Conservation (phyloP, 2,888 invertebrate genomes). For the Tetanocera ferruginea region DNA sequence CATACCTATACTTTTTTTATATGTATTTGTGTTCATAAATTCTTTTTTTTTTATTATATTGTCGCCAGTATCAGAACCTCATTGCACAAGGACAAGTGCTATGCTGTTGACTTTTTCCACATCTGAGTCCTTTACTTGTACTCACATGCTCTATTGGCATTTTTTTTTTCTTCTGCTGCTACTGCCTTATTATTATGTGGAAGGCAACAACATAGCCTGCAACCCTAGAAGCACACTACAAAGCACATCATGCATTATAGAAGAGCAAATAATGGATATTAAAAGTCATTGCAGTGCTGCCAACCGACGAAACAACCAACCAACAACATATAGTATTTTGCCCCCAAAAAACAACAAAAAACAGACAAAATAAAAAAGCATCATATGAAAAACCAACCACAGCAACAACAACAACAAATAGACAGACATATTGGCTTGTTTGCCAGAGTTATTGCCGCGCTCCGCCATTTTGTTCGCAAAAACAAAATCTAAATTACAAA, state of each 20-base stretch:
- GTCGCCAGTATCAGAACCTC: background rate
- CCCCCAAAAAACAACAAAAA: background rate
- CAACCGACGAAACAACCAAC: background rate
- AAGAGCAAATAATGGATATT: conserved; percentile 60
- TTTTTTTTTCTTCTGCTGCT: background rate
- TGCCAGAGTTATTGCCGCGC: background rate
- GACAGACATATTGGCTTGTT: conserved; percentile 11
- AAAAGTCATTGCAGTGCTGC: conserved; percentile 58
- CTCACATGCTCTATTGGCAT: background rate
- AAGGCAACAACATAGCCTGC: background rate
- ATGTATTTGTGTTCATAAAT: background rate
- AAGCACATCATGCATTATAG: conserved; percentile 26
- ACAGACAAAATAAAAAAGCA: background rate
- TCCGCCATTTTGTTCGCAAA: background rate
- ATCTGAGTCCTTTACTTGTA: background rate
- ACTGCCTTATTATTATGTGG: background rate
- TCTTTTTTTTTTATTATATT: background rate
- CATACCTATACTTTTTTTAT: background rate
- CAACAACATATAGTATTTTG: background rate
- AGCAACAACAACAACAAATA: background rate
- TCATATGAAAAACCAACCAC: conserved; percentile 1
- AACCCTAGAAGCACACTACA: conserved; percentile 9
- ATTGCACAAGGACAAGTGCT: conserved; percentile 2
- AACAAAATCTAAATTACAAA: background rate
- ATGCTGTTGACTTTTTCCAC: conserved; percentile 17